Conservation (phyloP, 1,140 invertebrate genomes). For the Wiebesia pumilae region DNA sequence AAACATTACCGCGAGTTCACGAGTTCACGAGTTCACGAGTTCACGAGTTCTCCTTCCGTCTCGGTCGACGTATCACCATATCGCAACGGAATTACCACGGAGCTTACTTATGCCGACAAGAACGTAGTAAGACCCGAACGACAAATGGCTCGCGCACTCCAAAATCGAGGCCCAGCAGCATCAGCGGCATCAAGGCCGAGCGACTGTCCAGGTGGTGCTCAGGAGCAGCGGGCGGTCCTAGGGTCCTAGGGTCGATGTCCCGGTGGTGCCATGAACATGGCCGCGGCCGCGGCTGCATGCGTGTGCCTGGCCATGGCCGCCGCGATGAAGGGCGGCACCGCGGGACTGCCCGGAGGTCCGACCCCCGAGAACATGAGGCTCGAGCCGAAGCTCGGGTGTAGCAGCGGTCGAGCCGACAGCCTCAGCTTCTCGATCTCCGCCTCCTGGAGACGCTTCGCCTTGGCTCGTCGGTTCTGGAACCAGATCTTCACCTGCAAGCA, state of each 20-base stretch:
- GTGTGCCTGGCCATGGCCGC: slow-evolving; percentile 74
- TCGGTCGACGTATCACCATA: not conserved
- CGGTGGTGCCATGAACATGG: slow-evolving; percentile 74
- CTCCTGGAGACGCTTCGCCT: slow-evolving; percentile 95
- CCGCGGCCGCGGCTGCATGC: slow-evolving; percentile 72
- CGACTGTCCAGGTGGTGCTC: not conserved
- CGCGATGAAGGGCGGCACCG: slow-evolving; percentile 73
- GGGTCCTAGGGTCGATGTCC: slow-evolving; percentile 59
- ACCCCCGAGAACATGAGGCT: slow-evolving; percentile 73
- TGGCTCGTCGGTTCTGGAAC: slow-evolving; percentile 97
- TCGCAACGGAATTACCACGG: not conserved
- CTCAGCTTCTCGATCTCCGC: slow-evolving; percentile 93
- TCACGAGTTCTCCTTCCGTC: too few species aligned
- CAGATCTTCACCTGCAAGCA: slow-evolving; percentile 92
- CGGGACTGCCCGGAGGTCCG: slow-evolving; percentile 70
- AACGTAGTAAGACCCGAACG: too few species aligned
- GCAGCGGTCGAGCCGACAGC: slow-evolving; percentile 79
- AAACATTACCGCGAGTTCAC: too few species aligned
- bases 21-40: too few species aligned
- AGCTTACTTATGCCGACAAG: not conserved
- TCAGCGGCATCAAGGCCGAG: too few species aligned
- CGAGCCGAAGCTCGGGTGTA: slow-evolving; percentile 73
- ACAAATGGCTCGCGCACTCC: too few species aligned
- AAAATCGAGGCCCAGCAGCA: too few species aligned
- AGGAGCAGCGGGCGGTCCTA: too few species aligned